Evolutionary conservation across 1,140 invertebrate genomes (phyloP).

Genomic region (Procambarus clarkii): DNA sequence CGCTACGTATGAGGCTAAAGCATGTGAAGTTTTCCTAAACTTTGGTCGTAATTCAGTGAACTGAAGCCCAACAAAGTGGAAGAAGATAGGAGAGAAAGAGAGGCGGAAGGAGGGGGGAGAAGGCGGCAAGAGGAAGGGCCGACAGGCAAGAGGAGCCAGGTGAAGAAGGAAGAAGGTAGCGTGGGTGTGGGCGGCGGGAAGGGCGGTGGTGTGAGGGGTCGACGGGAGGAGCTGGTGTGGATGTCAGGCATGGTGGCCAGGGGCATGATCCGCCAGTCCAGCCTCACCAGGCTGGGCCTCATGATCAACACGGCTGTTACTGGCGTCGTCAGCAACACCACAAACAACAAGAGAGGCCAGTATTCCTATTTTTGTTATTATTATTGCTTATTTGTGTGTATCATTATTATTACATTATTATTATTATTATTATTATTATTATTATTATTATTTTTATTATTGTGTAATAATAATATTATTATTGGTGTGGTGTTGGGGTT

Average conservation of each 20-base stretch:
- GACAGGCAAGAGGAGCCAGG: background rate
- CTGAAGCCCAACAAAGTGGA: slow-evolving; percentile 18
- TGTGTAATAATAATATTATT: too few relatives aligned
- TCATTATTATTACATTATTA: background rate
- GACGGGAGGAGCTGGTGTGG: slow-evolving; percentile 61
- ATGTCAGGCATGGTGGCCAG: slow-evolving; percentile 76
- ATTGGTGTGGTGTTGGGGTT: too few relatives aligned
- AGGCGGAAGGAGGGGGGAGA: slow-evolving; percentile 37
- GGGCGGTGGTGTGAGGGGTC: slow-evolving; percentile 20
- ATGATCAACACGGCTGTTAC: slow-evolving; percentile 82
- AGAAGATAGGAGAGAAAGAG: slow-evolving; percentile 21
- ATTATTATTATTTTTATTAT: too few relatives aligned
- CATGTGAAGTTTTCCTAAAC: background rate
- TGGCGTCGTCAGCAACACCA: slow-evolving; percentile 74
- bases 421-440: background rate
- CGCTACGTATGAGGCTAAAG: background rate
- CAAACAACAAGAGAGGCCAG: slow-evolving; percentile 75
- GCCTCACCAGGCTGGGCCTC: slow-evolving; percentile 82
- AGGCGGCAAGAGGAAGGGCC: slow-evolving; percentile 10
- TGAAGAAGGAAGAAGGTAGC: slow-evolving; percentile 13
- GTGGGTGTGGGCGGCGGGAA: slow-evolving; percentile 14
- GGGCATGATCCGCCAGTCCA: slow-evolving; percentile 82
- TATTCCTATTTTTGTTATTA: background rate
- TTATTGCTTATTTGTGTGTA: background rate
- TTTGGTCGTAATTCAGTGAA: background rate